phyloP scores from a whole-genome alignment of 53 echinoderm and acorn worm species.

The Hippasteria phrygiana region DNA sequence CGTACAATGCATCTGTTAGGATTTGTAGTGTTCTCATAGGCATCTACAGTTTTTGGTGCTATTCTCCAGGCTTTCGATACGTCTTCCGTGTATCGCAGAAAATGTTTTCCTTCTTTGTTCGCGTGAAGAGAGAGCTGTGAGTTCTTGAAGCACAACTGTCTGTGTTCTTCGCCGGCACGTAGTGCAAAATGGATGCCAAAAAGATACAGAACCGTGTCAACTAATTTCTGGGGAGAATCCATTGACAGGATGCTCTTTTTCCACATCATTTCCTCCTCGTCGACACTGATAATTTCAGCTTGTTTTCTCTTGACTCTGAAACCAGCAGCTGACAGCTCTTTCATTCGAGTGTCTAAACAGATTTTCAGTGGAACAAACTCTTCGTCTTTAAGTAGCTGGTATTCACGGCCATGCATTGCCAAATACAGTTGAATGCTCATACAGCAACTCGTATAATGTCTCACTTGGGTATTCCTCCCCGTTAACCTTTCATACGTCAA shows the following conservation, averaged over 20 bases:
- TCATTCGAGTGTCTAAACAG: slow-evolving; percentile 28
- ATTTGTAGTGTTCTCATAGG: no score
- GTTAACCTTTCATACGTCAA: slow-evolving; percentile 31
- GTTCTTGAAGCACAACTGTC: neutral
- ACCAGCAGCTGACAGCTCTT: neutral
- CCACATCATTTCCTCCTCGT: slow-evolving; percentile 39
- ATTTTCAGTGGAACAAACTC: slow-evolving; percentile 23
- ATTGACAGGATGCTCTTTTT: slow-evolving; percentile 5
- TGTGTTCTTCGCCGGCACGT: no score
- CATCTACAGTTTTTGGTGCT: no score
- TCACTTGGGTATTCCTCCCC: no score
- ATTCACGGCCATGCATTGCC: neutral
- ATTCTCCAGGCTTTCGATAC: no score
- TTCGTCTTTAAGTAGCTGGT: slow-evolving; percentile 2
- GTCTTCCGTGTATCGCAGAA: no score
- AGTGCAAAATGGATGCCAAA: no score
- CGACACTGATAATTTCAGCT: neutral
- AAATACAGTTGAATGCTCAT: slow-evolving; percentile 36
- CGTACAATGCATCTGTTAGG: no score
- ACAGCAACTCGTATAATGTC: slow-evolving; percentile 25
- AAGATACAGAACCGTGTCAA: neutral
- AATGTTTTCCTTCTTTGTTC: no score
- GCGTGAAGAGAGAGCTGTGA: no score
- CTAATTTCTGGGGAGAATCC: neutral
- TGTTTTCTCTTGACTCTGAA: neutral